Evolutionary conservation across 2,113 vertebrate species (phyloP), one percentile per base, ranked within the genome.

Genomic region (Neodon shergylaensis): DNA sequence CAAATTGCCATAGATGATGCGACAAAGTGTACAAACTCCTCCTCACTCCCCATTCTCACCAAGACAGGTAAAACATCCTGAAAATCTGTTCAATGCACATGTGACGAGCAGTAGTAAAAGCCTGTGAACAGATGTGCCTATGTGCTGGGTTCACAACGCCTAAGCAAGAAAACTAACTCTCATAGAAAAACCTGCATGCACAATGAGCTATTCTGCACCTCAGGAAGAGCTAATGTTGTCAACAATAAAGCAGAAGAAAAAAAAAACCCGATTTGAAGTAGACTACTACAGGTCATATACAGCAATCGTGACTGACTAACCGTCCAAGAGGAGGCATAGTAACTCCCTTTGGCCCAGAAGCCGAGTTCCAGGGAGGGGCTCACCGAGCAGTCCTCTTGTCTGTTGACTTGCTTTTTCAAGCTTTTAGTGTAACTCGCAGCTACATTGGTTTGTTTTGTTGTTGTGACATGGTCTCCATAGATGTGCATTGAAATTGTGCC

Each of bases 391-490:
- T 95, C 97, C 96, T 98, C 97, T 93, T 96, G 93, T 98, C 98
- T 98, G 97, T 98, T 98, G 98, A 98, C 98, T 98, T 88, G 97
- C 26, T 8, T 98, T 98, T 98, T 98, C 97, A 97, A 98, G 96
- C 97, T 96, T 93, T 97, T 98, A 98, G 98, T 98, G 98, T 98
- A 98, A 98, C 98, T 98, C 88, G 42, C 96, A 98, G 97, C 97
- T 98, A 98, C 87, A 5, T 96, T 97, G 97, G 98, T 98, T 98
- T 98, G 98, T 98, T 98, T 98, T 98, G 97, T 98, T 98, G 98
- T 98, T 98, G 98, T 98, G 98, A 98, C 98, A 98, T 97, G 98
- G 98, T 98, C 98, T 98, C 98, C 98, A 98, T 98, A 98, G 98
- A 98, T 98, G 94, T 98, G 98, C 93, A 85, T 85, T 98, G 98